Evolutionary conservation across 2,113 vertebrate species (phyloP).

Genomic region (Conger conger): DNA sequence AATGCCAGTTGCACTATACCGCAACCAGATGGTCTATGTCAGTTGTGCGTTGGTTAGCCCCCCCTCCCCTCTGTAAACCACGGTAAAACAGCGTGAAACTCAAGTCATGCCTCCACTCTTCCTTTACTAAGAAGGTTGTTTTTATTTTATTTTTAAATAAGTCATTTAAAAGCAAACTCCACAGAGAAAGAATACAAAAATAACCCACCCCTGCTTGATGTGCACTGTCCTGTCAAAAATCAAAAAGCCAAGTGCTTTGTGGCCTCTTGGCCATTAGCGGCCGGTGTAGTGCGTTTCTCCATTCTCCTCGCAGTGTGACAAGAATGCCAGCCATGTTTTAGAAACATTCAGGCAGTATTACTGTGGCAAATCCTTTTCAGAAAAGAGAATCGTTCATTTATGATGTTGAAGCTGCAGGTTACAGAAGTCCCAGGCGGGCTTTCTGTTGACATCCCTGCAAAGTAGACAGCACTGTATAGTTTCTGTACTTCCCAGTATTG

Average conservation of each 20-base stretch:
- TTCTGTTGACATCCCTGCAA: conserved; percentile 85
- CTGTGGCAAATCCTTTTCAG: conserved; percentile 80
- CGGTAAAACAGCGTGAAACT: conserved; percentile 57
- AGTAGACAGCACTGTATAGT: conserved; percentile 96
- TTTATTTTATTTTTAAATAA: conserved; percentile 54
- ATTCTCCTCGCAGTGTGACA: conserved; percentile 78
- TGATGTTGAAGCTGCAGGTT: conserved; percentile 87
- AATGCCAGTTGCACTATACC: conserved; percentile 60
- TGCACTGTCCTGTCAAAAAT: conserved; percentile 78
- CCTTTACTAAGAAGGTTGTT: conserved; percentile 77
- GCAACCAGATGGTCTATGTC: conserved; percentile 24
- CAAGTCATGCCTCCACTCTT: conserved; percentile 84
- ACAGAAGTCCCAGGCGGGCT: conserved; percentile 79
- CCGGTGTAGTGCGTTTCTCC: conserved; percentile 87
- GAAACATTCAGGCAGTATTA: conserved; percentile 77
- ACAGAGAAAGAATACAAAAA: conserved; percentile 12
- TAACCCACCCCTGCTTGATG: conserved; percentile 75
- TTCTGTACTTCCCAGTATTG: conserved; percentile 79
- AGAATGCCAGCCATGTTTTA: conserved; percentile 70
- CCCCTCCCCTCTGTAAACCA: neutral
- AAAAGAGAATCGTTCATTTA: conserved; percentile 68
- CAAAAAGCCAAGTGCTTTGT: conserved; percentile 79
- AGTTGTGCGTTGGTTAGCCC: too few species aligned
- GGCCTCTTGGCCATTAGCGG: conserved; percentile 76
- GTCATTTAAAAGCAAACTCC: neutral